Evolutionary conservation across 2,113 vertebrate species (phyloP), one percentile per base, ranked within the genome.

Genomic region (Planiliza haematocheilus): DNA sequence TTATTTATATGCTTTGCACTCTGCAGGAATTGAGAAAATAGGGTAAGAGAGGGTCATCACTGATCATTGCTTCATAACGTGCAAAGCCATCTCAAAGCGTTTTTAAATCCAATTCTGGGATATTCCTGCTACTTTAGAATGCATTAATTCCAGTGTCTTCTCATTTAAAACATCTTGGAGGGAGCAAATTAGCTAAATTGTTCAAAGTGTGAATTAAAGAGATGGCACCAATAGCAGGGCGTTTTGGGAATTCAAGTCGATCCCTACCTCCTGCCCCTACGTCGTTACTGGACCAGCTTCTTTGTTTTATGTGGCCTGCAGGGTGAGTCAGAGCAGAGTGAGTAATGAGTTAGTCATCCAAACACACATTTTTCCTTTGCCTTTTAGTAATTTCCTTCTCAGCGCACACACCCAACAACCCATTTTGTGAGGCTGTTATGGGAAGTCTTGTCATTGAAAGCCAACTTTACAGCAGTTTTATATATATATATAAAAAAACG

Each of bases 331-430:
- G 45, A 81, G 46, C 46, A 53, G 4, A 58, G n/a, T 74, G 83
- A 86, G 9, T 73, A 81, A 81, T 75, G 18, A 56, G n/a, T 63
- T 41, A 88, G 66, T 81, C 81, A 84, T 82, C 4, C 58, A 10
- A 58, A 41, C 36, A 21, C 12, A 46, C 9, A 21, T 13, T 36
- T 42, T 38, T 8, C 14, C 9, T 56, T 45, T 69, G 18, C 7
- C 4, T 13, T 43, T 55, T 21, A 24, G 13, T 48, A 2, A 3
- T 21, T 58, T 60, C 9, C 43, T 45, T 13, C 38, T 4, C 36
- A 53, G 18, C 8, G 0, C 7, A 55, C 21, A 24, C 5, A 12
- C 18, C 10, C 13, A 50, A 16, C 11, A 4, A 18, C 1, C 6
- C 10, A 41, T n/a, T 77, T 39, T 21, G 17, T 51, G 5, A 10